Evolutionary conservation across 2,797 vertebrate genomes (phyloP).

Genomic region (Otolemur crassicaudatus): DNA sequence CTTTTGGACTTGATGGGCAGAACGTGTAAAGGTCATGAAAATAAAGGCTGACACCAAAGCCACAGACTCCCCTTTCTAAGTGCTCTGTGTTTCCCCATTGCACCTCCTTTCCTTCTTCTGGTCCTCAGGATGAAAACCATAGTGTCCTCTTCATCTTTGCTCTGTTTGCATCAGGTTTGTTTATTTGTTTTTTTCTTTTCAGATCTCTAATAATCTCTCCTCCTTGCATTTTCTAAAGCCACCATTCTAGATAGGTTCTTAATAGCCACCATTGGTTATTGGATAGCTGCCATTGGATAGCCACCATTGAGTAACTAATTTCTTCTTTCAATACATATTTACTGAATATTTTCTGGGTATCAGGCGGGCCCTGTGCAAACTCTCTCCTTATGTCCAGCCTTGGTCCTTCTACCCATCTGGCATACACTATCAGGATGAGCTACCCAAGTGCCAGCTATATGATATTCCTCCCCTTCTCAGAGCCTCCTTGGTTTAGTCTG

Average conservation of each 20-base stretch:
- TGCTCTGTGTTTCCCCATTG: background rate
- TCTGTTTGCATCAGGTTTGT: background rate
- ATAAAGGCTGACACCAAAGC: background rate
- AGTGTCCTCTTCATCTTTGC: background rate
- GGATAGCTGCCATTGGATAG: background rate
- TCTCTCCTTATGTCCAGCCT: background rate
- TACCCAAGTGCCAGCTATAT: background rate
- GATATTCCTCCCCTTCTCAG: background rate
- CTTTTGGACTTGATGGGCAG: background rate
- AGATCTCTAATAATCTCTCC: background rate
- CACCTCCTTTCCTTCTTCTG: background rate
- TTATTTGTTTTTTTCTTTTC: background rate
- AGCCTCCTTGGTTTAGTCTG: background rate
- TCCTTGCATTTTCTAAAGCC: background rate
- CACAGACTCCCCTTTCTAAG: background rate
- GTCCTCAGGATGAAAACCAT: background rate
- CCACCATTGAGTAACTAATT: background rate
- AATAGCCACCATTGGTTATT: background rate
- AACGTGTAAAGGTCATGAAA: too few species aligned
- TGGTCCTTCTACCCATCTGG: background rate
- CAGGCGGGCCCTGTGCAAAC: background rate
- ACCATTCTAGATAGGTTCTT: background rate
- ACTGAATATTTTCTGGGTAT: background rate
- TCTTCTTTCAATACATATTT: background rate
- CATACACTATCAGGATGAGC: background rate